phyloP scores from a whole-genome alignment of 2,113 vertebrate genomes.

The Rhabdornis inornatus region DNA sequence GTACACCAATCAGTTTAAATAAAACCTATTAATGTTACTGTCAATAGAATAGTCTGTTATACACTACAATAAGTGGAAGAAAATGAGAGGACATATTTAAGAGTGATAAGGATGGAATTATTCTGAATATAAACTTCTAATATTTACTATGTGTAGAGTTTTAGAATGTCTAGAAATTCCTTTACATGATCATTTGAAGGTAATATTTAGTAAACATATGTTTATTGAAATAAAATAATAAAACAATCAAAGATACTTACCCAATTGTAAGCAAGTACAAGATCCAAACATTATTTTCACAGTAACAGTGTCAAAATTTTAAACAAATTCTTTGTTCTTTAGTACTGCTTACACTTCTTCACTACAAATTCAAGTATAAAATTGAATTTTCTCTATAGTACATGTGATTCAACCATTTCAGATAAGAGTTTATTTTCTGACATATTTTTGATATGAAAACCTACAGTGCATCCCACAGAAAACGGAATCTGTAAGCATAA shows the following conservation, averaged over 20 bases:
- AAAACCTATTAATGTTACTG: not conserved
- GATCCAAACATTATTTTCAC: not conserved
- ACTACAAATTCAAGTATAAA: not conserved
- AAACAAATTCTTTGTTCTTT: not conserved
- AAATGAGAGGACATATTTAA: not conserved
- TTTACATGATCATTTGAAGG: not conserved
- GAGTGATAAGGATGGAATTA: not conserved
- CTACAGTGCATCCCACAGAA: not conserved
- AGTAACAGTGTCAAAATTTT: not conserved
- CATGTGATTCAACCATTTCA: not conserved
- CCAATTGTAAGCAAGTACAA: not conserved
- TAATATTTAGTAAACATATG: not conserved
- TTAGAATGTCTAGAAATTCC: not conserved
- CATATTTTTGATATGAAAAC: not conserved
- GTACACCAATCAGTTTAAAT: not conserved
- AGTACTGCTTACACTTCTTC: not conserved
- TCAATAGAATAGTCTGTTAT: not conserved
- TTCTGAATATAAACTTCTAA: not conserved
- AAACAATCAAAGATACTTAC: not conserved
- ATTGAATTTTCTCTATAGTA: not conserved
- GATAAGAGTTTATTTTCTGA: not conserved
- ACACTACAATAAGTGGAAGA: not conserved
- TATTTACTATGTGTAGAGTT: not conserved
- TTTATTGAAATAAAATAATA: not conserved
- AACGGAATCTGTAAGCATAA: not conserved